Evolutionary conservation across 2,888 invertebrate species (phyloP).

Genomic region (Meandrusa payeni): DNA sequence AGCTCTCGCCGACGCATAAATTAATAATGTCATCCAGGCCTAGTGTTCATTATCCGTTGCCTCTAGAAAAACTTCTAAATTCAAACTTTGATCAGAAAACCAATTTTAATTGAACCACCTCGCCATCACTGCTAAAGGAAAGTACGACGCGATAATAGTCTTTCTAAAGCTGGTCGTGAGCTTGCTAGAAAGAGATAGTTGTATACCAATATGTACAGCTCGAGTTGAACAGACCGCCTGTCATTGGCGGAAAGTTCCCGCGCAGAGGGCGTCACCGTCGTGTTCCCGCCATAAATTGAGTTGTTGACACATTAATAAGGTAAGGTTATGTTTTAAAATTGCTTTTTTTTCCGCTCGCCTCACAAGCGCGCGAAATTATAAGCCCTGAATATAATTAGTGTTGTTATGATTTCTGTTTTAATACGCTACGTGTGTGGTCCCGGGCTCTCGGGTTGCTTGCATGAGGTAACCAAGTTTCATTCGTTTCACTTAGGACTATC

Average conservation of each 20-base stretch:
- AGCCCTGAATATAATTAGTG: slow-evolving; percentile 72
- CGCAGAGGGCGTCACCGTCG: slow-evolving; percentile 67
- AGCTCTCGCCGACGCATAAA: slow-evolving; percentile 56
- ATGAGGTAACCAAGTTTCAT: slow-evolving; percentile 14
- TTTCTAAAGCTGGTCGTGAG: slow-evolving; percentile 18
- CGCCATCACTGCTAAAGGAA: slow-evolving; percentile 25
- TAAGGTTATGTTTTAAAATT: slow-evolving; percentile 76
- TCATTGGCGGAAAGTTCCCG: slow-evolving; percentile 62
- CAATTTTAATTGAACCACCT: slow-evolving; percentile 33
- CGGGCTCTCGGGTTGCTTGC: slow-evolving; percentile 39
- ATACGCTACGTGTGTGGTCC: slow-evolving; percentile 76
- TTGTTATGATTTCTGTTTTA: slow-evolving; percentile 67
- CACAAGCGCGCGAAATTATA: slow-evolving; percentile 73
- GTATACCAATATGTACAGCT: slow-evolving; percentile 31
- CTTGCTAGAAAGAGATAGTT: slow-evolving; percentile 47
- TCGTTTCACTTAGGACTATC: slow-evolving; percentile 28
- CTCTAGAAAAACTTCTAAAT: slow-evolving; percentile 30
- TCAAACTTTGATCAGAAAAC: slow-evolving; percentile 31
- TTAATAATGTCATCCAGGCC: slow-evolving; percentile 67
- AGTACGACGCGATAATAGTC: slow-evolving; percentile 14
- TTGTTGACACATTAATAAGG: slow-evolving; percentile 80
- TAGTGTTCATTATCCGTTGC: slow-evolving; percentile 42
- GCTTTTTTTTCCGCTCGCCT: slow-evolving; percentile 54
- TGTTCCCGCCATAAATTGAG: slow-evolving; percentile 80
- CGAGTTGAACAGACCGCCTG: slow-evolving; percentile 37